These are phyloP conservation scores for Nothobranchius furzeri DNA, from an alignment of 2,113 vertebrate species.

Conservation along the genomic window DNA sequence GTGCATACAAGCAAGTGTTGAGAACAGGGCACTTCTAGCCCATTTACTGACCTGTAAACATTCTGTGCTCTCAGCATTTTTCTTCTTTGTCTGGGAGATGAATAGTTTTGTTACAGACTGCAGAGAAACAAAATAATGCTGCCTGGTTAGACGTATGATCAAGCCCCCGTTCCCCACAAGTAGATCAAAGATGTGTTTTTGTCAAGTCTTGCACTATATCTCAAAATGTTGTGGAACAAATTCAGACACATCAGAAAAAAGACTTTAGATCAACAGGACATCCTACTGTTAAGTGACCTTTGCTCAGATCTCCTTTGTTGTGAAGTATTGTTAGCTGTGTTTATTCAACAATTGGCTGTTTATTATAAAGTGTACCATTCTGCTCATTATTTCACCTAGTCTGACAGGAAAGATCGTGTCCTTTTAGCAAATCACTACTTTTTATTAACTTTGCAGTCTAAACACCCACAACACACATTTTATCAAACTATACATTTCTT, in stretches of 20 bases:
- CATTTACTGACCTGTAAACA: constrained; percentile 64
- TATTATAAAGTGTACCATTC: background rate
- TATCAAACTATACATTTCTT: too few relatives aligned
- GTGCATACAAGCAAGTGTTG: constrained; percentile 35
- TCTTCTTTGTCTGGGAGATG: constrained; percentile 69
- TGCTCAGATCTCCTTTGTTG: constrained; percentile 31
- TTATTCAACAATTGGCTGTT: constrained; percentile 2
- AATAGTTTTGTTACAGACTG: constrained; percentile 71
- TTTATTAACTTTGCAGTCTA: too few relatives aligned
- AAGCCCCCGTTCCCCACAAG: constrained; percentile 3
- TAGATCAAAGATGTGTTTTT: constrained; percentile 56
- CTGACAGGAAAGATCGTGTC: constrained; percentile 47
- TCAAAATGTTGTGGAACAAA: constrained; percentile 20
- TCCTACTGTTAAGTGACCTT: constrained; percentile 46
- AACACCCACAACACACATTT: too few relatives aligned
- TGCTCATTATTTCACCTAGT: constrained; percentile 34
- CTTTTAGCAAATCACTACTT: background rate
- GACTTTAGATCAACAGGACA: constrained; percentile 41
- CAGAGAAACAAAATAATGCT: constrained; percentile 64
- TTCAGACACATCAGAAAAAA: background rate
- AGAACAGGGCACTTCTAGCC: constrained; percentile 49
- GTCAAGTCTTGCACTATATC: constrained; percentile 53
- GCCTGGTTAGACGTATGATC: constrained; percentile 51
- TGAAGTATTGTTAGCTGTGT: constrained; percentile 11
- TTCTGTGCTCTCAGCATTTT: constrained; percentile 73